These are phyloP conservation scores for Oceanites oceanicus DNA, from an alignment of 2,113 vertebrate genomes.

Conservation along the genomic window DNA sequence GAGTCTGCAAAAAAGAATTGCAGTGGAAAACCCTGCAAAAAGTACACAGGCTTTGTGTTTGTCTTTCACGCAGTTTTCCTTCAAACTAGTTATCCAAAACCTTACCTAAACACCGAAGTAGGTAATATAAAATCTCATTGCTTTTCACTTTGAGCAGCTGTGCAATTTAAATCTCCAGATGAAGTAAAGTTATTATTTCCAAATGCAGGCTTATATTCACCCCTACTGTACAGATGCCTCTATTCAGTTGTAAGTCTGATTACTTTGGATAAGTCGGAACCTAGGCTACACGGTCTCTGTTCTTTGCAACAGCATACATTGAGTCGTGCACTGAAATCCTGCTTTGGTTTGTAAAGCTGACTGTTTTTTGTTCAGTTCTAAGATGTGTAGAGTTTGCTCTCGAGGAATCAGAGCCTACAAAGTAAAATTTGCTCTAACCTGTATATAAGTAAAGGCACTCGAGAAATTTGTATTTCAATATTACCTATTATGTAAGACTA, in stretches of 20 bases:
- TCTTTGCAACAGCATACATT: neutral
- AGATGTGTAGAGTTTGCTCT: neutral
- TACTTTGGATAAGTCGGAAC: neutral
- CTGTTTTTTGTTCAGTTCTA: neutral
- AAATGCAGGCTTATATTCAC: neutral
- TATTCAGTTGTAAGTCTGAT: neutral
- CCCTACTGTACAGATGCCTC: neutral
- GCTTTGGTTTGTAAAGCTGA: neutral
- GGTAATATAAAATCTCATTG: neutral
- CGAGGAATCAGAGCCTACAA: neutral
- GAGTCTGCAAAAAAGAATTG: neutral
- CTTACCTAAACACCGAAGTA: neutral
- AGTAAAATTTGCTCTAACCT: neutral
- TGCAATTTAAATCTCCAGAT: neutral
- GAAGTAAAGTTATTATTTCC: neutral
- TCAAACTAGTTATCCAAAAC: neutral
- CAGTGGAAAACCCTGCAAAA: neutral
- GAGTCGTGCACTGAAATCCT: neutral
- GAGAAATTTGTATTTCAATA: neutral
- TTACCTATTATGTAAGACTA: neutral
- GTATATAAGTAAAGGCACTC: neutral
- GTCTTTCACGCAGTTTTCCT: neutral
- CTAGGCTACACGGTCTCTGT: neutral
- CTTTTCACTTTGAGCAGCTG: conserved; percentile 1
- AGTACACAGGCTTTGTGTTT: neutral